These are phyloP conservation scores for Trissolcus basalis DNA, from an alignment of 1,140 invertebrate genomes.

Conservation along the genomic window DNA sequence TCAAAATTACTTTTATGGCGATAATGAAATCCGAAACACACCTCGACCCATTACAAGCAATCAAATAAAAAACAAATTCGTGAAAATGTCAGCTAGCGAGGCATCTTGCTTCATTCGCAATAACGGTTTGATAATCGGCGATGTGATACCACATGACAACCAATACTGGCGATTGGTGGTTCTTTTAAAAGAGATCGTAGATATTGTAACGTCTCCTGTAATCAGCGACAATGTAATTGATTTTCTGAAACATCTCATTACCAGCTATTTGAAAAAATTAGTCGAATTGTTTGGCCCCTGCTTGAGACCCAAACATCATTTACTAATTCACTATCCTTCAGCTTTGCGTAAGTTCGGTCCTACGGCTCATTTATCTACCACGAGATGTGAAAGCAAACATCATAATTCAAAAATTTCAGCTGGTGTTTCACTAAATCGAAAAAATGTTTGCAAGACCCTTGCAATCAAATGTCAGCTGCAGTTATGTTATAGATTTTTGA, in stretches of 20 bases:
- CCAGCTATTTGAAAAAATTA: slow-evolving; percentile 3
- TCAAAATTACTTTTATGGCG: slow-evolving; percentile 6
- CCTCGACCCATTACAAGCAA: slow-evolving; percentile 1
- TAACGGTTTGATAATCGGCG: slow-evolving; percentile 34
- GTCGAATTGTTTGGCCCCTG: slow-evolving; percentile 2
- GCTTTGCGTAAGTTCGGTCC: slow-evolving; percentile 8
- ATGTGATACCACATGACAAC: slow-evolving; percentile 27
- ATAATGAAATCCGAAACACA: slow-evolving; percentile 9
- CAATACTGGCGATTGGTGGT: slow-evolving; percentile 27
- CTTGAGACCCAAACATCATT: slow-evolving; percentile 6
- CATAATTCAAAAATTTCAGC: slow-evolving; percentile 28
- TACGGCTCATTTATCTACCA: slow-evolving; percentile 1
- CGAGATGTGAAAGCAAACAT: slow-evolving; percentile 33
- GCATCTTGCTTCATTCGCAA: slow-evolving; percentile 32
- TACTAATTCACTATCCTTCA: neutral
- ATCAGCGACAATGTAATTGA: slow-evolving; percentile 2
- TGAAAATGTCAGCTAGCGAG: slow-evolving; percentile 44
- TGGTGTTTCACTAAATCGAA: slow-evolving; percentile 24
- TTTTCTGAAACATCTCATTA: too few species aligned
- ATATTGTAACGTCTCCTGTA: slow-evolving; percentile 25
- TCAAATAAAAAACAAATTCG: slow-evolving; percentile 6
- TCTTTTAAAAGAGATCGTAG: slow-evolving; percentile 36
- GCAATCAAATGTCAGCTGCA: slow-evolving; percentile 45
- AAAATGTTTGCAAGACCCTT: slow-evolving; percentile 38
- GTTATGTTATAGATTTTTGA: too few species aligned